These are phyloP conservation scores for Drosophila takahashii DNA, from an alignment of 1,140 invertebrate genomes.

Conservation along the genomic window DNA sequence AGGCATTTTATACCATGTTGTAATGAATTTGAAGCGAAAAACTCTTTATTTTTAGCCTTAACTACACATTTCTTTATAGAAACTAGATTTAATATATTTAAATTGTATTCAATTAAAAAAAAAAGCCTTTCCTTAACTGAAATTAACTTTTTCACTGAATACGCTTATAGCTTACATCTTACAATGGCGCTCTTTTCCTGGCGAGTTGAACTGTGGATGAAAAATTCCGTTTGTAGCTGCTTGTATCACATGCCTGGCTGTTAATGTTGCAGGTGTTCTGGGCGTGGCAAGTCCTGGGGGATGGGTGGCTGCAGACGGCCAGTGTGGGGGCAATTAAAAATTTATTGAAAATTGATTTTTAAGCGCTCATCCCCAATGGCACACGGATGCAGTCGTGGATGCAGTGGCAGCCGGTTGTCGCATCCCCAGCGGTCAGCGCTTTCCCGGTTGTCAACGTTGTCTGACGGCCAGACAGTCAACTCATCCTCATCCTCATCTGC, in stretches of 20 bases:
- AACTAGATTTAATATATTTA: too few relatives aligned
- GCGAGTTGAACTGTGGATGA: background rate
- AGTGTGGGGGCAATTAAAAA: slow-evolving; percentile 45
- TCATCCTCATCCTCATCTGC: background rate
- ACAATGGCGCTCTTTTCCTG: background rate
- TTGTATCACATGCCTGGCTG: slow-evolving; percentile 10
- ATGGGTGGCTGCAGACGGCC: background rate
- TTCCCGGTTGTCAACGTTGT: slow-evolving; percentile 32
- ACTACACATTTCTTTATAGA: too few relatives aligned
- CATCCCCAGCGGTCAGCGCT: slow-evolving; percentile 30
- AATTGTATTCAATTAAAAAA: too few relatives aligned
- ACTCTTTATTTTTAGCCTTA: too few relatives aligned
- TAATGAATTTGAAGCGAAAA: too few relatives aligned
- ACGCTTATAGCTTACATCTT: background rate
- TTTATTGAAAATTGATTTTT: slow-evolving; percentile 61
- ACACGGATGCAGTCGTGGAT: background rate
- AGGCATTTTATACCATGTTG: too few relatives aligned
- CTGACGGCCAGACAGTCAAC: slow-evolving; percentile 27
- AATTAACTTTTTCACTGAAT: background rate
- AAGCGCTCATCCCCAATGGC: slow-evolving; percentile 16
- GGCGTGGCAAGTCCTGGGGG: background rate
- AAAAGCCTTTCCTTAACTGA: background rate
- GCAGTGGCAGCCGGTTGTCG: slow-evolving; percentile 3
- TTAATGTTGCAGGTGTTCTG: slow-evolving; percentile 7
- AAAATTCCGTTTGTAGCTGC: slow-evolving; percentile 26